Percentiles rank a stretch among this genome's conserved stretches.
Conservation (phyloP, 2,113 vertebrate species). For the Scolopax mira region DNA sequence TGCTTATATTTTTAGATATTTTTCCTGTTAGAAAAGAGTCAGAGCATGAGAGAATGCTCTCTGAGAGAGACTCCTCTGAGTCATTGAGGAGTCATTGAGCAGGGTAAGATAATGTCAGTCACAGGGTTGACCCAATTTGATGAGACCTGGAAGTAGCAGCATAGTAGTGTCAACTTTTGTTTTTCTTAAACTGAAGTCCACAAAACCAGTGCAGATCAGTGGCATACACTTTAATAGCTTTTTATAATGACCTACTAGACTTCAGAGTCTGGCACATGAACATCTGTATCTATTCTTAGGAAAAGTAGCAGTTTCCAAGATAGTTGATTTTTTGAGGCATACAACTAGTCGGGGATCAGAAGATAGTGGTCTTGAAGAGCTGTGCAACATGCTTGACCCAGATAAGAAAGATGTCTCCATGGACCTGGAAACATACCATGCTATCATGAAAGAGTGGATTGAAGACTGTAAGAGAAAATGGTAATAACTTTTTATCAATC, state of each 20-base stretch:
- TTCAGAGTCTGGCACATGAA: background rate
- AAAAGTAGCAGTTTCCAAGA: slow-evolving; percentile 85
- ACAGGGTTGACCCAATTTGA: background rate
- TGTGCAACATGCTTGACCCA: slow-evolving; percentile 88
- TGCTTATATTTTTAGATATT: background rate
- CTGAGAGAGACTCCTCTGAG: no score
- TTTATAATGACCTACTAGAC: background rate
- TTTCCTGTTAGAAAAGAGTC: background rate
- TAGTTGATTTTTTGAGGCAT: slow-evolving; percentile 85
- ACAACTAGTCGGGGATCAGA: slow-evolving; percentile 79
- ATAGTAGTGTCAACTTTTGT: rapidly evolving
- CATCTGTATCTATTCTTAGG: slow-evolving; percentile 62
- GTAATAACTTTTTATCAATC: slow-evolving; percentile 54
- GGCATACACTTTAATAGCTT: rapidly evolving
- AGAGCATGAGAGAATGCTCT: no score
- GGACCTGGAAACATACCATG: slow-evolving; percentile 84
- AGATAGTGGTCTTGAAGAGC: slow-evolving; percentile 83
- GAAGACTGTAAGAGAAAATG: slow-evolving; percentile 79
- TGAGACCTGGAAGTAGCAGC: background rate
- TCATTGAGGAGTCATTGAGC: background rate
- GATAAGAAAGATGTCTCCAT: slow-evolving; percentile 82
- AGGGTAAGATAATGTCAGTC: background rate
- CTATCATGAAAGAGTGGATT: slow-evolving; percentile 87
- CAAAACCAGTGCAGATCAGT: background rate
- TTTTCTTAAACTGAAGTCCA: background rate